Evolutionary conservation across 2,888 invertebrate species (phyloP).

Genomic region (Cryptosula pallasiana): DNA sequence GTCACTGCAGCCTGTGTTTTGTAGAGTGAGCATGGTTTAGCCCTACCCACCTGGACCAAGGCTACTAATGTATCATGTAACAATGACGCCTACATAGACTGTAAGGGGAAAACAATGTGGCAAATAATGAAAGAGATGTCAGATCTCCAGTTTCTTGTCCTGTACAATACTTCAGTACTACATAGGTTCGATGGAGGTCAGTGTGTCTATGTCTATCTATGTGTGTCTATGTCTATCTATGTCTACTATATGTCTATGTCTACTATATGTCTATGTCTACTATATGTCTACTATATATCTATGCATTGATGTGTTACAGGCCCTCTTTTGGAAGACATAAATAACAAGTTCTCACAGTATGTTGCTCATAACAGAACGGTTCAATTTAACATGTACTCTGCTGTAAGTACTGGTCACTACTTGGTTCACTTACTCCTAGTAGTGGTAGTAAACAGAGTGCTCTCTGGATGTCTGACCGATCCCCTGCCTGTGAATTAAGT

Average conservation of each 20-base stretch:
- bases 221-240: too few relatives aligned
- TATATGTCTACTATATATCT: neutral
- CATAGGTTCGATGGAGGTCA: neutral
- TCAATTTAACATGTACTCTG: conserved; percentile 9
- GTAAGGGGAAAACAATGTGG: neutral
- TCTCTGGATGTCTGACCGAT: too few relatives aligned
- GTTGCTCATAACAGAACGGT: neutral
- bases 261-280: neutral
- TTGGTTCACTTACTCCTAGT: too few relatives aligned
- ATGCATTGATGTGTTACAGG: neutral
- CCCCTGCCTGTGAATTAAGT: too few relatives aligned
- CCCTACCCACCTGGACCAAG: conserved; percentile 2
- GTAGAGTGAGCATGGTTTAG: neutral
- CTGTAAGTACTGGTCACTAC: too few relatives aligned
- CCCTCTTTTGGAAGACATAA: neutral
- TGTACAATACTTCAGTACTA: neutral
- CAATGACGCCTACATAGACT: neutral
- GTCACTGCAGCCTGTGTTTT: too few relatives aligned
- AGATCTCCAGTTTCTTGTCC: neutral
- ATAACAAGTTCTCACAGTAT: neutral
- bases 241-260: neutral
- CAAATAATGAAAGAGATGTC: conserved; percentile 6
- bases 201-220: too few relatives aligned
- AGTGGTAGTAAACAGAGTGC: too few relatives aligned
- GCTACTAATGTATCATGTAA: neutral